These are phyloP conservation scores for Euphonia xanthogaster DNA, from an alignment of 2,797 vertebrate species.

Conservation along the genomic window DNA sequence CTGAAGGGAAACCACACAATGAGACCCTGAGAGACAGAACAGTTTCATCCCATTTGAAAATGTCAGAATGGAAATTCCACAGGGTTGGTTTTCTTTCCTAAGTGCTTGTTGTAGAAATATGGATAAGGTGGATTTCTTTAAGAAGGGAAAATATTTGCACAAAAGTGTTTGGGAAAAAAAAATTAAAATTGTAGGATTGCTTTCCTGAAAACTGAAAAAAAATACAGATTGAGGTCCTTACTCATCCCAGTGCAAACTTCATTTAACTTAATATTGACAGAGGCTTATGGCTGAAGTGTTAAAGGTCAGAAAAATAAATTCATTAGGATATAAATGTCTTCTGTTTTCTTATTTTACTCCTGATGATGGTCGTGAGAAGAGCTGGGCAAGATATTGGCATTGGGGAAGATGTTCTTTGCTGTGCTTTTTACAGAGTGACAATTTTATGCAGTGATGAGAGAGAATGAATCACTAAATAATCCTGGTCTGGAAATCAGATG, in stretches of 20 bases:
- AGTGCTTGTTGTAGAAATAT: not conserved
- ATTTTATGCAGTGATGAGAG: not conserved
- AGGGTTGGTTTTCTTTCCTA: not conserved
- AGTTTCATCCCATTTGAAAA: not conserved
- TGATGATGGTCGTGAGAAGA: not conserved
- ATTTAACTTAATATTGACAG: not conserved
- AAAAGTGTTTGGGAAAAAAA: rapidly evolving
- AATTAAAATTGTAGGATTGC: not conserved
- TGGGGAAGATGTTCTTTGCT: not conserved
- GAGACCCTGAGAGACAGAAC: not conserved
- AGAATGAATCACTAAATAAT: not conserved
- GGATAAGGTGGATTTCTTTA: not conserved
- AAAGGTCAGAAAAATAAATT: not conserved
- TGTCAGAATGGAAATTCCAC: not conserved
- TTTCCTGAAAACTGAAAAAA: not conserved
- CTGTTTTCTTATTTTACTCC: not conserved
- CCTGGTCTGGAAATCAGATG: not conserved
- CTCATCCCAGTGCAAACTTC: not conserved
- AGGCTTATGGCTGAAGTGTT: not conserved
- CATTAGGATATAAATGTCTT: not conserved
- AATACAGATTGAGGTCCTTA: not conserved
- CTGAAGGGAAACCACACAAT: not conserved
- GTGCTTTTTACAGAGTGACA: not conserved
- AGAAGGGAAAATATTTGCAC: not conserved
- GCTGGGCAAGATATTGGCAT: not conserved